phyloP scores from a whole-genome alignment of 2,888 invertebrate species.

The Ectemnius lituratus region DNA sequence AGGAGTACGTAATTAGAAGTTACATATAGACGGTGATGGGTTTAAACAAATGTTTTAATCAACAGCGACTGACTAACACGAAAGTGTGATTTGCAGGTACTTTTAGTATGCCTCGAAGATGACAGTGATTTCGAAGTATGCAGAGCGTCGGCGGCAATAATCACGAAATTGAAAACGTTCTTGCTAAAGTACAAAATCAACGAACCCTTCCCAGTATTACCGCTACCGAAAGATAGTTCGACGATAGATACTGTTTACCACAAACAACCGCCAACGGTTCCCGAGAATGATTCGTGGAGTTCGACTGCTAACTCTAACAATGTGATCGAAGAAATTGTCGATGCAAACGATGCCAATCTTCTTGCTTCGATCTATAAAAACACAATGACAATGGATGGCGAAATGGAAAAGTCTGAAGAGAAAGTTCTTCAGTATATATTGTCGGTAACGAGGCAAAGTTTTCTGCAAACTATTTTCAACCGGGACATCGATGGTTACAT shows the following conservation, averaged over 20 bases:
- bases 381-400: slow-evolving; percentile 74
- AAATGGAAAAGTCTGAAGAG: slow-evolving; percentile 69
- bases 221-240: slow-evolving; percentile 65
- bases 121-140: slow-evolving; percentile 87
- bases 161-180: slow-evolving; percentile 79
- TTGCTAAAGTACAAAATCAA: slow-evolving; percentile 77
- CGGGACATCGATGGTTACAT: slow-evolving; percentile 82
- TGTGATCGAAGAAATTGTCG: slow-evolving; percentile 84
- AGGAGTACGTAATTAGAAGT: slow-evolving; percentile 76
- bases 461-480: slow-evolving; percentile 80
- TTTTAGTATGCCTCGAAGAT: slow-evolving; percentile 83
- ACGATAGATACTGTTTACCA: slow-evolving; percentile 67
- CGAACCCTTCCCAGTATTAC: slow-evolving; percentile 59
- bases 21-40: neutral
- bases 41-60: neutral
- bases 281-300: slow-evolving; percentile 54
- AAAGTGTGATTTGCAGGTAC: slow-evolving; percentile 71
- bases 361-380: slow-evolving; percentile 82
- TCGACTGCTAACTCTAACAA: slow-evolving; percentile 77
- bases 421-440: slow-evolving; percentile 72
- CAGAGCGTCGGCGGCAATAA: slow-evolving; percentile 81
- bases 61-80: too few species aligned
- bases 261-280: slow-evolving; percentile 42
- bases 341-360: slow-evolving; percentile 82
- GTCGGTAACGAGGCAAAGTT: slow-evolving; percentile 80